Evolutionary conservation across 2,113 vertebrate species (phyloP).

Genomic region (Pomatorhinus ruficollis): DNA sequence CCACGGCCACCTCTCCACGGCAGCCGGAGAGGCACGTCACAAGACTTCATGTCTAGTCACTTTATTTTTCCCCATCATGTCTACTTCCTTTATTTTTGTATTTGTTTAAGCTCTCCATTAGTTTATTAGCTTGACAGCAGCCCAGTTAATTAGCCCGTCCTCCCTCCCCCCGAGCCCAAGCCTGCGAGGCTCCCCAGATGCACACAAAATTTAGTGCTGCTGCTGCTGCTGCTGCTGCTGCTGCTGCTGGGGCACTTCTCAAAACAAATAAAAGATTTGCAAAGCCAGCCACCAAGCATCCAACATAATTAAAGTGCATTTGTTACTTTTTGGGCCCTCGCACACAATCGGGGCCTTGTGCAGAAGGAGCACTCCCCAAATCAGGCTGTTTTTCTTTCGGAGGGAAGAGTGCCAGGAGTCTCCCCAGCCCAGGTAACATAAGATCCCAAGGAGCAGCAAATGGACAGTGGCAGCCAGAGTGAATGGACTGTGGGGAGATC

Average conservation of each 20-base stretch:
- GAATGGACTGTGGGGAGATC: slow-evolving; percentile 64
- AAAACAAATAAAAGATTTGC: slow-evolving; percentile 85
- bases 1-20: background rate
- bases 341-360: slow-evolving; percentile 81
- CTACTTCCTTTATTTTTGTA: slow-evolving; percentile 68
- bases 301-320: slow-evolving; percentile 82
- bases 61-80: slow-evolving; percentile 58
- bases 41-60: slow-evolving; percentile 55
- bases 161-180: slow-evolving; percentile 66
- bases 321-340: slow-evolving; percentile 75
- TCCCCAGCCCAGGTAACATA: slow-evolving; percentile 71
- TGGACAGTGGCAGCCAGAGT: slow-evolving; percentile 65
- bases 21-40: slow-evolving; percentile 18
- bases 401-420: slow-evolving; percentile 75
- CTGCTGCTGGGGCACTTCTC: slow-evolving; percentile 69
- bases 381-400: slow-evolving; percentile 76
- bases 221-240: slow-evolving; percentile 7
- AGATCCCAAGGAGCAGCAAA: slow-evolving; percentile 70
- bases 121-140: slow-evolving; percentile 77
- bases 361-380: slow-evolving; percentile 62
- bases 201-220: slow-evolving; percentile 75
- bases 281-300: slow-evolving; percentile 79
- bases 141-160: slow-evolving; percentile 72
- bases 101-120: slow-evolving; percentile 74
- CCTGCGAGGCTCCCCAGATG: slow-evolving; percentile 63